A percentile compares a stretch with the other conserved stretches of the same genome.
phyloP scores from a whole-genome alignment of 2,113 vertebrate genomes.

The Corydoras sp. region DNA sequence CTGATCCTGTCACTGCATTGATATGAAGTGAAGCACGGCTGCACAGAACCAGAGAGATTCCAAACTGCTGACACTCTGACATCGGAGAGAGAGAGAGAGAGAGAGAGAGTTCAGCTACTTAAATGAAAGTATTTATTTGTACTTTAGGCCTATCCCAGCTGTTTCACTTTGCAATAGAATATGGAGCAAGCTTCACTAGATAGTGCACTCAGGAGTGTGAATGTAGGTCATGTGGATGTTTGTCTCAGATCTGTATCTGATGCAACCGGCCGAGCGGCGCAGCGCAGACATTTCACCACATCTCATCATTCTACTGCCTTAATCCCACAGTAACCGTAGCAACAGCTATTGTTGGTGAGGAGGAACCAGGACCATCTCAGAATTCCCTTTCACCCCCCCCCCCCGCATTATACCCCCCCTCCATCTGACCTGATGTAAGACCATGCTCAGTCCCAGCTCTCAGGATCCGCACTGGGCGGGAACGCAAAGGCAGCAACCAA shows the following conservation, averaged over 20 bases:
- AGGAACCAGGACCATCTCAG: slow-evolving; percentile 22
- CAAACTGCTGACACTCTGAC: not conserved
- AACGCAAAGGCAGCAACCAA: slow-evolving; percentile 53
- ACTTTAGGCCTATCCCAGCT: too few species aligned
- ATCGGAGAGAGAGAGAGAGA: too few species aligned
- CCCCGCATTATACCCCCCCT: not conserved
- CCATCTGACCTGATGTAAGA: not conserved
- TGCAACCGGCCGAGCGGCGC: too few species aligned
- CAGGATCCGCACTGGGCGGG: not conserved
- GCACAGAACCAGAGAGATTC: not conserved
- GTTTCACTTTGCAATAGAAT: too few species aligned
- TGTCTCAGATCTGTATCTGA: too few species aligned
- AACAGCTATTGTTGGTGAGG: slow-evolving; percentile 51
- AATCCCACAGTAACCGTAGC: slow-evolving; percentile 63
- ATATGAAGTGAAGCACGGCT: not conserved
- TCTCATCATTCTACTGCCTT: slow-evolving; percentile 28
- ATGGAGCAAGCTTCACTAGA: too few species aligned
- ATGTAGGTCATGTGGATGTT: too few species aligned
- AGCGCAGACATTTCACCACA: too few species aligned
- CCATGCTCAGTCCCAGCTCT: not conserved
- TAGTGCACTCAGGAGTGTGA: too few species aligned
- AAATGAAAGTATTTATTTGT: too few species aligned
- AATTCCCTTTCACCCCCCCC: slow-evolving; percentile 11
- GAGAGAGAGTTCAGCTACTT: too few species aligned
- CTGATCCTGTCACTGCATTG: slow-evolving; percentile 1